phyloP scores from a whole-genome alignment of 2,113 vertebrate genomes.

The Leucosticte australis region DNA sequence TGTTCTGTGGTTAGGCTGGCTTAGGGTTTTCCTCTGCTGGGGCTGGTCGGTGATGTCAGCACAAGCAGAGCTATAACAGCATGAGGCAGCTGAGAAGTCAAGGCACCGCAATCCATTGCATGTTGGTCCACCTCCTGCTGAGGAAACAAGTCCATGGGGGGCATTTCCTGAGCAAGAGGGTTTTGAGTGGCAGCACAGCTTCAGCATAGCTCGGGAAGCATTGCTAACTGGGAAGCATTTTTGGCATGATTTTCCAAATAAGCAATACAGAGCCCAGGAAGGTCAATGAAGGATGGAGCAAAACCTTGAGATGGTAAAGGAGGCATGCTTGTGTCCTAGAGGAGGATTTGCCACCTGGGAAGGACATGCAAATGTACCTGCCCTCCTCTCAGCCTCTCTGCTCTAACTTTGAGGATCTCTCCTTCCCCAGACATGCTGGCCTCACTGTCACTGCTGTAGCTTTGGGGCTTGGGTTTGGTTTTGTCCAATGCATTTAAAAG shows the following conservation, averaged over 20 bases:
- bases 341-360: not conserved
- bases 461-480: not conserved
- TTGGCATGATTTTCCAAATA: not conserved
- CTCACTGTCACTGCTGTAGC: not conserved
- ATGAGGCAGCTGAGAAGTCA: not conserved
- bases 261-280: not conserved
- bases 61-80: not conserved
- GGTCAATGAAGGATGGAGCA: not conserved
- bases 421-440: not conserved
- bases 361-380: not conserved
- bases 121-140: not conserved
- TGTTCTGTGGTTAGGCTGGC: not conserved
- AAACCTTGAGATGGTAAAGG: not conserved
- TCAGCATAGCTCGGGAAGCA: not conserved
- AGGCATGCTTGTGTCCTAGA: not conserved
- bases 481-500: not conserved
- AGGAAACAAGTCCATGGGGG: not conserved
- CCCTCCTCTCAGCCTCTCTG: not conserved
- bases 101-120: fast-evolving
- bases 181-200: not conserved
- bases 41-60: not conserved
- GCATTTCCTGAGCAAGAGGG: not conserved
- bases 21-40: not conserved
- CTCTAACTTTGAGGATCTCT: not conserved
- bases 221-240: not conserved